Percentiles rank a stretch among this genome's conserved stretches.
Evolutionary conservation across 2,888 invertebrate species (phyloP).

Genomic region (Bombylius major): DNA sequence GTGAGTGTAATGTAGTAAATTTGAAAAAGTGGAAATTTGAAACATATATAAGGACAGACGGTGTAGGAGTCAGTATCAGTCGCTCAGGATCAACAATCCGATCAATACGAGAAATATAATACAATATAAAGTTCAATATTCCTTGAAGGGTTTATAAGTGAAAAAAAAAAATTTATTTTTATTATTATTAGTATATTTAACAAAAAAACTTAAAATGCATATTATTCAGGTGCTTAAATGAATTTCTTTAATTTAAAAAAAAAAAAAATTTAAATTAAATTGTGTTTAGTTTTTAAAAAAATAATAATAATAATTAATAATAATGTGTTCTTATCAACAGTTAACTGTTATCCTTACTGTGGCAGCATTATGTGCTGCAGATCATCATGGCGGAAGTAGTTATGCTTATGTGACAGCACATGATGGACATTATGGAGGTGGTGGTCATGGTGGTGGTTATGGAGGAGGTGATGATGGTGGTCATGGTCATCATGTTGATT

Average conservation of each 20-base stretch:
- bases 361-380: constrained; percentile 16
- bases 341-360: not conserved
- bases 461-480: constrained; percentile 5
- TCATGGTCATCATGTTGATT: constrained; percentile 34
- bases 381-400: constrained; percentile 22
- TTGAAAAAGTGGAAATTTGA: not conserved
- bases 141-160: not conserved
- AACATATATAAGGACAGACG: not conserved
- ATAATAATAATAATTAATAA: too few relatives aligned
- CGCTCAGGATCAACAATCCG: not conserved
- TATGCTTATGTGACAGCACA: constrained; percentile 27
- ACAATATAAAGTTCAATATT: not conserved
- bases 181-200: too few relatives aligned
- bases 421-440: constrained; percentile 15
- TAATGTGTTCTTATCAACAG: not conserved
- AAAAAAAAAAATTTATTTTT: too few relatives aligned
- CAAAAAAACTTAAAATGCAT: not conserved
- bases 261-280: too few relatives aligned
- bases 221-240: not conserved
- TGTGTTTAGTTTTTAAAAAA: not conserved
- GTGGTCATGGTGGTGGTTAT: not conserved
- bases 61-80: not conserved
- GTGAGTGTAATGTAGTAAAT: not conserved
- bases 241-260: too few relatives aligned
- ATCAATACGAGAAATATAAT: not conserved